Evolutionary conservation across 2,797 vertebrate species (phyloP).

Genomic region (Ctenochaetus hawaiiensis): DNA sequence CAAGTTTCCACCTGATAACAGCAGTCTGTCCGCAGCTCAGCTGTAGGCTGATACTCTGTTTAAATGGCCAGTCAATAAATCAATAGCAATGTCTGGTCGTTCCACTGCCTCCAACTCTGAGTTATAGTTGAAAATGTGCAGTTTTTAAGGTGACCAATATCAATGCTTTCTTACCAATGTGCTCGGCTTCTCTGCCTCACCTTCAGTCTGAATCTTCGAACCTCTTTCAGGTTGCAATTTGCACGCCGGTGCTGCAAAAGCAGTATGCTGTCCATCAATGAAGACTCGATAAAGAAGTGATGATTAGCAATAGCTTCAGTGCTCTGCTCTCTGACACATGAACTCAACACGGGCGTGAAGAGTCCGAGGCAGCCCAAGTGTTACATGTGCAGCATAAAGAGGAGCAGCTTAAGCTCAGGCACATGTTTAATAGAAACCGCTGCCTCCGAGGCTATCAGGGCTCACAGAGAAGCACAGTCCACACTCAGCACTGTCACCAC

Average conservation of each 20-base stretch:
- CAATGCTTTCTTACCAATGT: conserved; percentile 16
- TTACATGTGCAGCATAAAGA: conserved; percentile 26
- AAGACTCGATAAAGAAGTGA: background rate
- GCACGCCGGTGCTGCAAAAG: background rate
- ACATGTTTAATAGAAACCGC: conserved; percentile 25
- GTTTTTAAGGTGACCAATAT: conserved; percentile 54
- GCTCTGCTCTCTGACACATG: conserved; percentile 9
- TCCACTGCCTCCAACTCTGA: conserved; percentile 56
- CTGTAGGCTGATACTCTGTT: conserved; percentile 62
- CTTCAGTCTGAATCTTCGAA: background rate
- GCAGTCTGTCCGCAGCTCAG: conserved; percentile 34
- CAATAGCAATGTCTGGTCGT: conserved; percentile 53
- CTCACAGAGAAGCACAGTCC: conserved; percentile 15
- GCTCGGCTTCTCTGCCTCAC: background rate
- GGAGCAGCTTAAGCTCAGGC: conserved; percentile 18
- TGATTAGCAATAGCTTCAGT: conserved; percentile 9
- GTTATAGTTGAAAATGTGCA: conserved; percentile 62
- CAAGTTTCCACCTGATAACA: conserved; percentile 46
- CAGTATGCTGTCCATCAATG: background rate
- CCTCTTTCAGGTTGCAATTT: conserved; percentile 5
- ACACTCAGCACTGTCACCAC: background rate
- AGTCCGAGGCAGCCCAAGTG: conserved; percentile 2
- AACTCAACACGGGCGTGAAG: background rate
- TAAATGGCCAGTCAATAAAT: conserved; percentile 71
- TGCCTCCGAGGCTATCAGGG: conserved; percentile 14